These are phyloP conservation scores for Chaetorhynchus papuensis DNA, from an alignment of 2,113 vertebrate species.

Conservation along the genomic window DNA sequence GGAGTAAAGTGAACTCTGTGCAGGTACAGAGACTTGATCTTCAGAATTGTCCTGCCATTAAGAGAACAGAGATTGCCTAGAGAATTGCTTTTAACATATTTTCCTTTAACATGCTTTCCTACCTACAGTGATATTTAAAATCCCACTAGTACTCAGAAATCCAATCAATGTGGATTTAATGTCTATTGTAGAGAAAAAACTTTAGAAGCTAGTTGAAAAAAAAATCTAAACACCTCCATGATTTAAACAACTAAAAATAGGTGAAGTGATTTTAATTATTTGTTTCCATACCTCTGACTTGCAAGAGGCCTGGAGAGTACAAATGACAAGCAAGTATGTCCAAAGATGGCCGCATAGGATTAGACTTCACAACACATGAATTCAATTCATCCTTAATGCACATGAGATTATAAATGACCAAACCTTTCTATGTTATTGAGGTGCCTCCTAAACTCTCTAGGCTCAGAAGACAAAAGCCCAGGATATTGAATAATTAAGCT, in stretches of 20 bases:
- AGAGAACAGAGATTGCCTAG: not conserved
- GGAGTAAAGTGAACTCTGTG: not conserved
- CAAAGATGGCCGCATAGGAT: not conserved
- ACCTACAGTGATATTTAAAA: not conserved
- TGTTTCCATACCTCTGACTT: not conserved
- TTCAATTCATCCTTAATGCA: not conserved
- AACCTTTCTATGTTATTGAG: not conserved
- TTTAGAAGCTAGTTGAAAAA: not conserved
- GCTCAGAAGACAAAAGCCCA: not conserved
- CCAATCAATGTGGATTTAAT: not conserved
- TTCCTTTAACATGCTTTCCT: not conserved
- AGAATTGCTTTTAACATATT: not conserved
- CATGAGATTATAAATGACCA: not conserved
- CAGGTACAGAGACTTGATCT: not conserved
- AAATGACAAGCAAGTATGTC: not conserved
- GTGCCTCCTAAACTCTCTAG: not conserved
- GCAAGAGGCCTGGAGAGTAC: not conserved
- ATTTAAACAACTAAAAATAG: not conserved
- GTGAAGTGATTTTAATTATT: not conserved
- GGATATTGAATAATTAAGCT: slow-evolving; percentile 40
- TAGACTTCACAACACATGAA: not conserved
- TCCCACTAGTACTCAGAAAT: not conserved
- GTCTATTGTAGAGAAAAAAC: not conserved
- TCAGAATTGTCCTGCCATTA: not conserved
- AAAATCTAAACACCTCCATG: not conserved